Percentiles rank a stretch among this genome's conserved stretches.
These are phyloP conservation scores for Coilia nasus DNA, from an alignment of 2,797 vertebrate genomes.

Conservation along the genomic window DNA sequence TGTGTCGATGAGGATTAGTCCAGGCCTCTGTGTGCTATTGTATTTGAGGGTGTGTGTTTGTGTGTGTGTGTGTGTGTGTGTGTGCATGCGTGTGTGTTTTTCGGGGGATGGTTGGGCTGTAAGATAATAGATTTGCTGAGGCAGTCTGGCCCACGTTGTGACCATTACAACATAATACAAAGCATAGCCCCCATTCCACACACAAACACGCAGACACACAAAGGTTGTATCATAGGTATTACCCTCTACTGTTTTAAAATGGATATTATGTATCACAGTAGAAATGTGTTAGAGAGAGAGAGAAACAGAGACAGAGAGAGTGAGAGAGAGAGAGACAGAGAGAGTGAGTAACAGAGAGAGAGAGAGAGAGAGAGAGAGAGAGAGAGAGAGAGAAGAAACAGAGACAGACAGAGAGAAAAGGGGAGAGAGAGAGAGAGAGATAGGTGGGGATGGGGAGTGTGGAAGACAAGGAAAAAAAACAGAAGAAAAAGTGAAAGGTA, in stretches of 20 bases:
- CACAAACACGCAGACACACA: not conserved
- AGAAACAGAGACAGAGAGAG: not conserved
- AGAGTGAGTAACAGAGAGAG: not conserved
- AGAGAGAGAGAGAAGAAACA: not conserved
- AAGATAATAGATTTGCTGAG: constrained; percentile 24
- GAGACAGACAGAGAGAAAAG: no score
- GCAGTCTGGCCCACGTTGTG: constrained; percentile 19
- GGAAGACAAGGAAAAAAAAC: no score
- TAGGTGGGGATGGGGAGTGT: not conserved
- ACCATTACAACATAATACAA: not conserved
- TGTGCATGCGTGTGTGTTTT: not conserved
- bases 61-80: constrained; percentile 15
- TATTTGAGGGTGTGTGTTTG: constrained; percentile 10
- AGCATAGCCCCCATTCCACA: not conserved
- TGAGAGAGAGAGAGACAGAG: not conserved
- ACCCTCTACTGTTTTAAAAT: not conserved
- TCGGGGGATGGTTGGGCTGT: not conserved
- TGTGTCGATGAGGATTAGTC: constrained; percentile 5
- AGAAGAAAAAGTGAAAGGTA: no score
- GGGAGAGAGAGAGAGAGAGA: not conserved
- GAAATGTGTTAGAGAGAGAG: no score
- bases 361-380: no score
- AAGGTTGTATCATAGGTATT: not conserved
- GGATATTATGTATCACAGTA: no score
- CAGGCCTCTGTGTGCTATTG: constrained; percentile 17